Base-by-base conservation (phyloP, 1,140 invertebrate species). In the Helicoverpa zea region DNA sequence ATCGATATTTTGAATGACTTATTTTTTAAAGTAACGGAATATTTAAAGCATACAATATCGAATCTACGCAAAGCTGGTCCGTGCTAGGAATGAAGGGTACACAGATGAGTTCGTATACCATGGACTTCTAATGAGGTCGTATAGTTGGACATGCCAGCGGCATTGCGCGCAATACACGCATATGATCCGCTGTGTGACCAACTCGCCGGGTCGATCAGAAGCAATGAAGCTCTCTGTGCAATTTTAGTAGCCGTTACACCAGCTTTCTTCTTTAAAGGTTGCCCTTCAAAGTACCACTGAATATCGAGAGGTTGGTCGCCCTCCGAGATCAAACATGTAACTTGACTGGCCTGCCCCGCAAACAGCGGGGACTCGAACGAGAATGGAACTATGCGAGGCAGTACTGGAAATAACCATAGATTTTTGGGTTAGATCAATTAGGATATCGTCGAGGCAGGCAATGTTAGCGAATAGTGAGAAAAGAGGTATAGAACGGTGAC, bases 121-220 rank as follows among this genome's bases (percentile, higher is more conserved):
- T 97, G 97, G 79, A 97, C 96, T 95, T 96, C 95, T 82, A 97
- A 91, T 84, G 95, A 94, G 83, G 96, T 95, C 52, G 95, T 95
- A 90, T 96, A 99, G 89, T 98, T 97, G 90, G 99, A 98, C 5
- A 97, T 97, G 84, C 98, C 98, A 85, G 98, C 98, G 74, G 97
- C 96, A 94, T 99, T 99, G 86, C 97, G 96, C 54, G 98, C 98
- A 78, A 98, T 95, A 96, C 98, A 99, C 84, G 98, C 97, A 95
- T 99, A 99, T 72, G 98, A 97, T 91, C 87, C 95, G 91, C 95
- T 98, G 97, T 90, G 98, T 97, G 92, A 99, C 98, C 82, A 99
- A 97, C 95, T 98, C 97, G 98, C 84, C 97, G 96, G 94, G 84
- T 96, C 96, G 86, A 96, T 96, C 80, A 95, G 95, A 70, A 96